Evolutionary conservation across 1,140 invertebrate species (phyloP).

Genomic region (Hirudo medicinalis): DNA sequence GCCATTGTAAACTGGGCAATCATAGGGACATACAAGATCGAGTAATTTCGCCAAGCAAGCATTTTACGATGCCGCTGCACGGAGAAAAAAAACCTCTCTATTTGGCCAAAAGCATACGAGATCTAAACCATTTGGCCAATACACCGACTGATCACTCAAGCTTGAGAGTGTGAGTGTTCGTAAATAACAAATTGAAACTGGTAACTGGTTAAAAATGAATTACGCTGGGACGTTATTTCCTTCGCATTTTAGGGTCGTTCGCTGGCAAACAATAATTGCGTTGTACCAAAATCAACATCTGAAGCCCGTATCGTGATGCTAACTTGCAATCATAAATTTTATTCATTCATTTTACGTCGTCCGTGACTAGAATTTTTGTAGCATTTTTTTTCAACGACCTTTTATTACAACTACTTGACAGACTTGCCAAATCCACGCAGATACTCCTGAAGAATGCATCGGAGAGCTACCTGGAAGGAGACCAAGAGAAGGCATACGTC

Average conservation of each 20-base stretch:
- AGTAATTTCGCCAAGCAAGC: no score
- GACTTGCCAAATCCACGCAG: constrained; percentile 39
- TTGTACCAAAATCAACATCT: not conserved
- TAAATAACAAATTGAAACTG: not conserved
- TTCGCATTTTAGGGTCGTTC: not conserved
- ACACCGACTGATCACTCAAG: constrained; percentile 16
- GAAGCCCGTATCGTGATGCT: not conserved
- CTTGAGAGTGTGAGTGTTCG: constrained; percentile 27
- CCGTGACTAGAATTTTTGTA: not conserved
- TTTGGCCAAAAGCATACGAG: constrained; percentile 32
- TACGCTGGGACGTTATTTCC: not conserved
- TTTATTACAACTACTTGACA: constrained; percentile 21
- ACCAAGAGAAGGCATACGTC: constrained; percentile 57
- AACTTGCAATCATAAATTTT: no score
- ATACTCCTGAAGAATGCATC: constrained; percentile 49
- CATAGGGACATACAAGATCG: no score
- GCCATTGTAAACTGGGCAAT: no score
- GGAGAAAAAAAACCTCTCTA: constrained; percentile 31
- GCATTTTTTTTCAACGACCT: not conserved
- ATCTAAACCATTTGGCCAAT: constrained; percentile 30
- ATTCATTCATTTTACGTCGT: not conserved
- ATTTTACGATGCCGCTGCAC: no score
- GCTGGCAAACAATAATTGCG: not conserved
- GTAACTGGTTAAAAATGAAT: no score
- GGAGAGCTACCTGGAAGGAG: constrained; percentile 43